Base-by-base conservation (phyloP, 2,113 vertebrate species). In the Hystrix cristata region DNA sequence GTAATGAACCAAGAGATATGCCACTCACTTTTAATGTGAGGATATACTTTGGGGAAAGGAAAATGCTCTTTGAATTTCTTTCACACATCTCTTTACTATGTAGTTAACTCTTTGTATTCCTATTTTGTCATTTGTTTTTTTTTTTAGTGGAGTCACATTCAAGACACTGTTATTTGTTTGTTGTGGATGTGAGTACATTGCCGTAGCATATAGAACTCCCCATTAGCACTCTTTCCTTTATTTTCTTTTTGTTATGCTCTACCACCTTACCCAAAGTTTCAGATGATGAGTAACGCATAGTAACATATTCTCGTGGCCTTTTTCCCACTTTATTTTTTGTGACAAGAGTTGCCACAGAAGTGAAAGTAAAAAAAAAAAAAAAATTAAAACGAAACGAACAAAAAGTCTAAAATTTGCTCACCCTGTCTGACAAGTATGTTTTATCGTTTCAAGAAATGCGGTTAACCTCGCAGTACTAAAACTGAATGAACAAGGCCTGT, bases 361-460 rank as follows among this genome's bases (percentile, higher is more conserved):
- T 98, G 97, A 99, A 99, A 98, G 97, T 98, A 97, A 98, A 99
- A 87, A 97, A 95, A 65, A 25, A 98, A 87, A 98, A 98, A 97
- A 99, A 98, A 98, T 98, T 99, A 98, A 99, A 98, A 98, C 95
- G 57, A 98, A 98, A 99, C 98, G 98, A 98, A 98, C 97, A 91
- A 98, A 99, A 98, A 98, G 99, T 99, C 99, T 99, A 98, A 99
- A 99, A 99, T 99, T 99, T 99, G 99, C 99, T 99, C 99, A 99
- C 99, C 99, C 99, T 99, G 99, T 99, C 99, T 99, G 99, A 99
- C 99, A 99, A 99, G 99, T 99, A 99, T 99, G 99, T 99, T 99
- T 99, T 99, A 99, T 99, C 99, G 99, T 99, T 99, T 99, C 99
- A 99, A 99, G 99, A 99, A 99, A 99, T 99, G 99, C 99, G 95